Conservation (phyloP, 1,140 invertebrate species). For the Zaprionus inermis region DNA sequence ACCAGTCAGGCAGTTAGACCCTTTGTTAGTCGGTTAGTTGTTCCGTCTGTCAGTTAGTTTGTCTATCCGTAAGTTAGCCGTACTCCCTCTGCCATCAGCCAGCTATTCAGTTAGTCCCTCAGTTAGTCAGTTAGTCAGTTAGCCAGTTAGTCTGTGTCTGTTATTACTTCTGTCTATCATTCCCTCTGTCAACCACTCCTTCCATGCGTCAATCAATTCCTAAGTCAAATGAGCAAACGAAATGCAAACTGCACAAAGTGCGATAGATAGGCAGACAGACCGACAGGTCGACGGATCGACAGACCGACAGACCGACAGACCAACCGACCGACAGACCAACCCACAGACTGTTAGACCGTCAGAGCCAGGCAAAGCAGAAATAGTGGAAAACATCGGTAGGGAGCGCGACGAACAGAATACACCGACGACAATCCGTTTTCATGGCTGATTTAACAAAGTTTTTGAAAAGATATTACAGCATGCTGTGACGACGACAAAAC, state of each 20-base stretch:
- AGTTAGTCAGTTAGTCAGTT: slow-evolving; percentile 8
- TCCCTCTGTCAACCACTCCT: neutral
- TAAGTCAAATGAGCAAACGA: slow-evolving; percentile 75
- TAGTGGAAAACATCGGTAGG: neutral
- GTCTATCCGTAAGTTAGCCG: neutral
- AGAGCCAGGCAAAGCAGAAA: neutral
- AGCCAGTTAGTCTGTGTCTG: neutral
- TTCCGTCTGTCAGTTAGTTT: neutral
- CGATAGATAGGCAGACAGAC: slow-evolving; percentile 10
- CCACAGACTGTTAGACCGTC: neutral
- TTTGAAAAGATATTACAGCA: slow-evolving; percentile 55
- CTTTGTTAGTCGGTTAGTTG: neutral
- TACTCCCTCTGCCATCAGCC: too few relatives aligned
- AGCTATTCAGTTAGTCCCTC: neutral
- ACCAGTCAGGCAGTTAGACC: neutral
- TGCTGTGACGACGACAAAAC: slow-evolving; percentile 30
- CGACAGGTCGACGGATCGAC: neutral
- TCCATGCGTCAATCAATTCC: slow-evolving; percentile 39
- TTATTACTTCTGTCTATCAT: slow-evolving; percentile 4
- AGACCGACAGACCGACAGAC: neutral
- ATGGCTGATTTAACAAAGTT: slow-evolving; percentile 79
- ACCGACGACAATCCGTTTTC: slow-evolving; percentile 78
- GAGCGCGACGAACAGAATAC: slow-evolving; percentile 13
- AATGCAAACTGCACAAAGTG: slow-evolving; percentile 62
- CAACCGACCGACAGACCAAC: neutral